These are phyloP conservation scores for Diuraphis noxia DNA, from an alignment of 1,140 invertebrate genomes.

Conservation along the genomic window DNA sequence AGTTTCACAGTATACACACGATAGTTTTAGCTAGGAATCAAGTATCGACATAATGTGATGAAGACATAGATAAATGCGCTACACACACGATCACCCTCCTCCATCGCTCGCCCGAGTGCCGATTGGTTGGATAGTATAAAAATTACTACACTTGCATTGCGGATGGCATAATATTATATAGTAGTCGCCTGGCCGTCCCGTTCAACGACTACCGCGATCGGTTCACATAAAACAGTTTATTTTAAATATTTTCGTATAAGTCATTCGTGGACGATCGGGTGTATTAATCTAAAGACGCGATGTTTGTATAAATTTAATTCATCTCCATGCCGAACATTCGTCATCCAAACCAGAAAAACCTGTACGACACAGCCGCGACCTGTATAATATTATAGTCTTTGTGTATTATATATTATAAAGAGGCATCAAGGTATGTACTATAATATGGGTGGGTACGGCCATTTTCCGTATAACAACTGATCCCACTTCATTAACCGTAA, in stretches of 20 bases:
- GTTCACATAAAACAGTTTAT: not conserved
- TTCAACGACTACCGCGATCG: not conserved
- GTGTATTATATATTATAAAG: not conserved
- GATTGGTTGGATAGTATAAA: not conserved
- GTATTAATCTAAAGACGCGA: not conserved
- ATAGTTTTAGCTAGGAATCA: not conserved
- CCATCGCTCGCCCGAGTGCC: not conserved
- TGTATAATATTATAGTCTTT: not conserved
- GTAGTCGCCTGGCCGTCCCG: not conserved
- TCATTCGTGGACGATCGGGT: not conserved
- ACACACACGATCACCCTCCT: not conserved
- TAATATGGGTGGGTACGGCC: no score
- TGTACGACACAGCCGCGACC: not conserved
- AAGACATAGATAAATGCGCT: not conserved
- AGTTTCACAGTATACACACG: not conserved
- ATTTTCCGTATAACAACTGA: not conserved
- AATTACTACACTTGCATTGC: not conserved
- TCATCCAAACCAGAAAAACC: conserved; percentile 23
- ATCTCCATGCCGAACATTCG: not conserved
- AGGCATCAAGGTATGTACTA: not conserved
- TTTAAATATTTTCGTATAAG: not conserved
- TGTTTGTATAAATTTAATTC: not conserved
- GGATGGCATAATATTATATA: not conserved
- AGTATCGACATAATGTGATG: not conserved
- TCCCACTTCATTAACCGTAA: conserved; percentile 18